These are phyloP conservation scores for Tenthredo scrophulariae DNA, from an alignment of 2,888 invertebrate species.

Conservation along the genomic window DNA sequence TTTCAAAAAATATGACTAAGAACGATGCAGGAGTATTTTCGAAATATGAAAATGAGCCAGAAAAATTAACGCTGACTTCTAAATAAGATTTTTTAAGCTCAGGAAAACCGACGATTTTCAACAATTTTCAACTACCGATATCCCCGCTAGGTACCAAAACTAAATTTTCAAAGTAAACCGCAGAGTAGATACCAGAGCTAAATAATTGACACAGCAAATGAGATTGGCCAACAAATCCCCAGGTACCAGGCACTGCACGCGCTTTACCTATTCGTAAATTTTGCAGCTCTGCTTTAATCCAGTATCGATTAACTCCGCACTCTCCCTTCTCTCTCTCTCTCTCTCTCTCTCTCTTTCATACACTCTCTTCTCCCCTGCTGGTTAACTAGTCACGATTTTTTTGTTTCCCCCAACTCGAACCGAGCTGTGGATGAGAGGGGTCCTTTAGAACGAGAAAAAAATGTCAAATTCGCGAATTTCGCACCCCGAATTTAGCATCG, in stretches of 20 bases:
- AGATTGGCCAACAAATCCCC: slow-evolving; percentile 34
- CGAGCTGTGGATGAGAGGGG: not conserved
- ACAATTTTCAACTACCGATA: not conserved
- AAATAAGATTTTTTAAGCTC: not conserved
- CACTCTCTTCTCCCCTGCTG: not conserved
- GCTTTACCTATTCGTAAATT: slow-evolving; percentile 23
- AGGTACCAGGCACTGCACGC: not conserved
- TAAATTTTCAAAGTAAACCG: slow-evolving; percentile 6
- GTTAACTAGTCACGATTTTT: slow-evolving; percentile 22
- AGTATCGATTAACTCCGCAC: slow-evolving; percentile 1
- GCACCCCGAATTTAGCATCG: not conserved
- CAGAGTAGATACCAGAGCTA: not conserved
- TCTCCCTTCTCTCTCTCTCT: not conserved
- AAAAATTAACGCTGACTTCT: not conserved
- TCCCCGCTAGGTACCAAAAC: not conserved
- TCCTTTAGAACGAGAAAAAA: not conserved
- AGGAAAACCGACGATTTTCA: not conserved
- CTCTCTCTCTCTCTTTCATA: not conserved
- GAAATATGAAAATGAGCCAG: too few relatives aligned
- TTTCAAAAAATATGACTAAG: not conserved
- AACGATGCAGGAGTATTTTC: not conserved
- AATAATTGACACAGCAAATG: slow-evolving; percentile 38
- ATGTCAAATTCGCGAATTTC: not conserved
- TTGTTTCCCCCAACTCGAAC: not conserved
- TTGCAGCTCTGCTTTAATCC: slow-evolving; percentile 36